These are phyloP conservation scores for Chaenocephalus aceratus DNA, from an alignment of 2,113 vertebrate species.

Conservation along the genomic window DNA sequence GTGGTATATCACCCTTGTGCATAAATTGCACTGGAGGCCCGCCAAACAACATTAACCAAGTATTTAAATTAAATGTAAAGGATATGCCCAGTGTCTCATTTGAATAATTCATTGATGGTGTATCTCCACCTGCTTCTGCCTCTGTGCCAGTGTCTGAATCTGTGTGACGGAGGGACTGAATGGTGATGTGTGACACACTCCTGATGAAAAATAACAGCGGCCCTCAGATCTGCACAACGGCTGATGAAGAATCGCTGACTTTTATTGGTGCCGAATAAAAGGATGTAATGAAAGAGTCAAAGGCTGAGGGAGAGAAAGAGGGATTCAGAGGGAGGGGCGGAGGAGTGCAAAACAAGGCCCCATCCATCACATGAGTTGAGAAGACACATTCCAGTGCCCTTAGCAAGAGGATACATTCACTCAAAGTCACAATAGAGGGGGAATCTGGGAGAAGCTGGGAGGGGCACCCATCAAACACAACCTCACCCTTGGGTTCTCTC, in stretches of 20 bases:
- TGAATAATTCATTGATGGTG: slow-evolving; percentile 81
- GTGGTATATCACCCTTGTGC: slow-evolving; percentile 33
- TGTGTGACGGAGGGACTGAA: slow-evolving; percentile 77
- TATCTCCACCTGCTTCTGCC: slow-evolving; percentile 80
- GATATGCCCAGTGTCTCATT: slow-evolving; percentile 75
- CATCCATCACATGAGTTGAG: slow-evolving; percentile 86
- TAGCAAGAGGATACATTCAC: slow-evolving; percentile 87
- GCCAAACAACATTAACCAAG: slow-evolving; percentile 62
- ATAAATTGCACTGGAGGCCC: slow-evolving; percentile 42
- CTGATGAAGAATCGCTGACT: slow-evolving; percentile 87
- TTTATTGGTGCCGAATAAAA: slow-evolving; percentile 87
- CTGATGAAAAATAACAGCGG: slow-evolving; percentile 80
- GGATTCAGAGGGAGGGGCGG: slow-evolving; percentile 81
- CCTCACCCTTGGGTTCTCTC: slow-evolving; percentile 73
- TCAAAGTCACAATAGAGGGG: slow-evolving; percentile 84
- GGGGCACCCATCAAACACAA: slow-evolving; percentile 81
- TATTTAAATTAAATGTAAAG: slow-evolving; percentile 78
- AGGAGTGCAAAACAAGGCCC: slow-evolving; percentile 86
- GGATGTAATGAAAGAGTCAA: slow-evolving; percentile 84
- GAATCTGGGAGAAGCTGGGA: slow-evolving; percentile 81
- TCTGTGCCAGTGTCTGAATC: slow-evolving; percentile 71
- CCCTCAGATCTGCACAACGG: slow-evolving; percentile 82
- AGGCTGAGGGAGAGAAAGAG: slow-evolving; percentile 81
- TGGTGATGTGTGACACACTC: slow-evolving; percentile 84
- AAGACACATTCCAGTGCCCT: slow-evolving; percentile 85